Base-by-base conservation (phyloP, 2,888 invertebrate genomes). In the Stenotaenia linearis region DNA sequence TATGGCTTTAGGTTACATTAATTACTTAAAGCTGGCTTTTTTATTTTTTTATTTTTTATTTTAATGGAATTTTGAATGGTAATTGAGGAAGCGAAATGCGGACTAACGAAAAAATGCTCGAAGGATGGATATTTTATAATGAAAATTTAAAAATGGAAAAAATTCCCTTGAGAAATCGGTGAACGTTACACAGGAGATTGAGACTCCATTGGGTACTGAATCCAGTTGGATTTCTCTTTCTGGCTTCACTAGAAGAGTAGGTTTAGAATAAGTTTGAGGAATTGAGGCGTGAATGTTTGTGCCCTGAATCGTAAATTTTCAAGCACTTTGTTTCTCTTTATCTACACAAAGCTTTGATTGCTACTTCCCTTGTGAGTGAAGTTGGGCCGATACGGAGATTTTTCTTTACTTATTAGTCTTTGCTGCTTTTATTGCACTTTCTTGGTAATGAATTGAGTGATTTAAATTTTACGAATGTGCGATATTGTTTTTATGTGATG, bases 181-280 rank as follows among this genome's bases (percentile, higher is more conserved):
- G 28, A 69, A 23, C 69, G n/a, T 69, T 69, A 69, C 28, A 10
- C n/a, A 28, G 23, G 25, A 69, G 69, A 69, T 12, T 69, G 69
- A 28, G 28, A 69, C 69, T 28, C 69, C 69, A 69, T 15, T 69
- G 69, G 69, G 69, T 69, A 69, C 28, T 69, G 69, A 69, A 69
- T 69, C 12, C 69, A 69, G 50, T 50, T 50, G 18, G 50, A 50
- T 50, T 50, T 18, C 18, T 50, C 18, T 69, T 69, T 28, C 10
- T 10, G 10, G 21, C 10, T 69, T 3, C 28, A n/a, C 23, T 69
- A 28, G 28, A 7, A 25, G 18, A 18, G 15, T 50, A 50, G 18
- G 21, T 50, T 18, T 50, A 50, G 18, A 50, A 50, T 50, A 50
- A 50, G 50, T 50, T 50, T 6, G 4, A 69, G 25, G 69, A 69